These are phyloP conservation scores for Nibea albiflora DNA, from an alignment of 2,113 vertebrate genomes.

Conservation along the genomic window DNA sequence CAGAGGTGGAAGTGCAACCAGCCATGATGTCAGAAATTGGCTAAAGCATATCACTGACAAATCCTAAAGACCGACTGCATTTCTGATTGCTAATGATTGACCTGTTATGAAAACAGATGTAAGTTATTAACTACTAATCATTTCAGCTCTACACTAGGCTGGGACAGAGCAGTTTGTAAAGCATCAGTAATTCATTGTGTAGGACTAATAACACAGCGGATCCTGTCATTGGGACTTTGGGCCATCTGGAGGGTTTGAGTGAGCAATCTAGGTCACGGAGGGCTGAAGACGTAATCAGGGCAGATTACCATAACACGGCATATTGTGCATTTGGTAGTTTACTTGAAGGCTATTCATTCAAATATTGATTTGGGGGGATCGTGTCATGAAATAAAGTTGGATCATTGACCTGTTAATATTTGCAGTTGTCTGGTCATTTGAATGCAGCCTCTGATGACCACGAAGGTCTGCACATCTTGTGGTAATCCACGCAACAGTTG, in stretches of 20 bases:
- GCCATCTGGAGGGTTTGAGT: constrained; percentile 43
- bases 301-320: constrained; percentile 38
- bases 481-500: too few species aligned
- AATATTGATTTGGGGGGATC: not conserved
- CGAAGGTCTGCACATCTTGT: too few species aligned
- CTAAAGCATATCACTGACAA: not conserved
- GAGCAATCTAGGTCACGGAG: constrained; percentile 55
- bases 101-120: not conserved
- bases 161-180: too few species aligned
- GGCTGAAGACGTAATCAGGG: constrained; percentile 36
- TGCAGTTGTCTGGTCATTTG: too few species aligned
- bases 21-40: not conserved
- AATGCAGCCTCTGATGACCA: too few species aligned
- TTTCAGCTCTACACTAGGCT: not conserved
- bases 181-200: not conserved
- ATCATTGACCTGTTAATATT: too few species aligned
- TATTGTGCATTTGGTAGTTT: constrained; percentile 14
- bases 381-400: not conserved
- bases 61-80: not conserved
- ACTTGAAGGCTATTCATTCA: not conserved
- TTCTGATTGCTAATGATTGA: not conserved
- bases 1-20: not conserved
- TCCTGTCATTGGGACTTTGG: constrained; percentile 22
- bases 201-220: not conserved
- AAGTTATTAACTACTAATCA: not conserved